Evolutionary conservation across 2,888 invertebrate genomes (phyloP).

Genomic region (Heliconius hortense): DNA sequence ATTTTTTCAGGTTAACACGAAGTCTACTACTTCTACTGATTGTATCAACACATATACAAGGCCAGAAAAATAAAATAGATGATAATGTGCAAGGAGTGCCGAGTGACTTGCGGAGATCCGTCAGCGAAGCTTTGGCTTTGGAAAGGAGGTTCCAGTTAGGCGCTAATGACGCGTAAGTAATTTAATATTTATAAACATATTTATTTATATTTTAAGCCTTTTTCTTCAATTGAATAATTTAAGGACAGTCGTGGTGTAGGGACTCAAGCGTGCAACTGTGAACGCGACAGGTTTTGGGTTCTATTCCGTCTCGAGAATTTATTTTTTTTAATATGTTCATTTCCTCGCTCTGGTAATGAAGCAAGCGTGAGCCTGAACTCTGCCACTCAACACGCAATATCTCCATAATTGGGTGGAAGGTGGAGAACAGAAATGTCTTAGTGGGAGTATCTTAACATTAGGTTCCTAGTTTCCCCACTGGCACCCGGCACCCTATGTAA

Average conservation of each 20-base stretch:
- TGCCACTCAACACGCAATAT: no score
- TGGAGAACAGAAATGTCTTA: no score
- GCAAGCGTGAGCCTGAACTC: no score
- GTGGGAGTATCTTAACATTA: no score
- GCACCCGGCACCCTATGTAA: no score
- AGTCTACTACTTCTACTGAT: slow-evolving; percentile 63
- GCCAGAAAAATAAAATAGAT: slow-evolving; percentile 66
- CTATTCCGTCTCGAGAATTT: no score
- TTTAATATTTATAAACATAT: neutral
- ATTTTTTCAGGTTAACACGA: slow-evolving; percentile 67
- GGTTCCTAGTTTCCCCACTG: no score
- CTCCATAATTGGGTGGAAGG: no score
- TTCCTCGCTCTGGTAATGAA: no score
- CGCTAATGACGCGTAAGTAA: slow-evolving; percentile 68
- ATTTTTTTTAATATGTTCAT: no score
- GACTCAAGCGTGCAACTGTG: no score
- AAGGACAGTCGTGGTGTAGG: neutral
- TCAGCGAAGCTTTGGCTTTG: slow-evolving; percentile 72
- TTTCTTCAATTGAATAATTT: neutral
- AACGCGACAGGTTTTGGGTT: no score
- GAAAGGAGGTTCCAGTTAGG: slow-evolving; percentile 69
- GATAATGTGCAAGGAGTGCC: slow-evolving; percentile 70
- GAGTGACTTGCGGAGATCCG: slow-evolving; percentile 69
- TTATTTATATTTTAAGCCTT: neutral
- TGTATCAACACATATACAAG: slow-evolving; percentile 52